A percentile compares a stretch with the other conserved stretches of the same genome.
Evolutionary conservation across 1,140 invertebrate genomes (phyloP).

Genomic region (Aculops lycopersici): DNA sequence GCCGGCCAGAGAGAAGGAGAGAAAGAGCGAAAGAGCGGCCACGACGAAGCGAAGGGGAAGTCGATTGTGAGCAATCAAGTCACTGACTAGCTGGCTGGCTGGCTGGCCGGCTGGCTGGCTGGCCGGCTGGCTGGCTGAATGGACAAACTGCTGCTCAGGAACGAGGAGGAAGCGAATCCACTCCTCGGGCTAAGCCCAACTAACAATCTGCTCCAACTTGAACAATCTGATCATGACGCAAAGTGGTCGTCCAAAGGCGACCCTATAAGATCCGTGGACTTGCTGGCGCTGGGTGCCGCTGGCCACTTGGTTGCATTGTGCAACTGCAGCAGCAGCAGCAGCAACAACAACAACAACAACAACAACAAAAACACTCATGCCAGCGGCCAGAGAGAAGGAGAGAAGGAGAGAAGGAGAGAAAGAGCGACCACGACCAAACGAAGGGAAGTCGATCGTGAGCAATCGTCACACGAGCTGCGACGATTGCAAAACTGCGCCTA

Average conservation of each 20-base stretch:
- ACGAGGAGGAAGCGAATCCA: not conserved
- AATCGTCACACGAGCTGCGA: no score
- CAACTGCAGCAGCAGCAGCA: no score
- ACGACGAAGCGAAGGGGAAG: no score
- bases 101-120: not conserved
- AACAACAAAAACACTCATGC: not conserved
- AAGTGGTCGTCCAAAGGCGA: no score
- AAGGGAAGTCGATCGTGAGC: constrained; percentile 3
- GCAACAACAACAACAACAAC: no score
- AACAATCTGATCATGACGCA: no score
- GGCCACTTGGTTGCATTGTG: not conserved
- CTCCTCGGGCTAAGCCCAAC: not conserved
- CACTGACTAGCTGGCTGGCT: not conserved
- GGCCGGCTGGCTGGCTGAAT: not conserved
- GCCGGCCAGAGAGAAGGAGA: no score
- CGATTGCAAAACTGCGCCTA: no score
- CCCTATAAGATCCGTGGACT: no score
- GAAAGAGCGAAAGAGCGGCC: no score
- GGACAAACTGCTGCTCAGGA: not conserved
- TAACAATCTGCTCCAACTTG: not conserved
- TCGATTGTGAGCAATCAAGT: not conserved
- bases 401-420: not conserved
- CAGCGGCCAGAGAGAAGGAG: not conserved
- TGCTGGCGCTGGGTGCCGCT: no score
- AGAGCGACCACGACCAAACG: constrained; percentile 1